phyloP scores from a whole-genome alignment of 2,888 invertebrate genomes.

The Cancer borealis region DNA sequence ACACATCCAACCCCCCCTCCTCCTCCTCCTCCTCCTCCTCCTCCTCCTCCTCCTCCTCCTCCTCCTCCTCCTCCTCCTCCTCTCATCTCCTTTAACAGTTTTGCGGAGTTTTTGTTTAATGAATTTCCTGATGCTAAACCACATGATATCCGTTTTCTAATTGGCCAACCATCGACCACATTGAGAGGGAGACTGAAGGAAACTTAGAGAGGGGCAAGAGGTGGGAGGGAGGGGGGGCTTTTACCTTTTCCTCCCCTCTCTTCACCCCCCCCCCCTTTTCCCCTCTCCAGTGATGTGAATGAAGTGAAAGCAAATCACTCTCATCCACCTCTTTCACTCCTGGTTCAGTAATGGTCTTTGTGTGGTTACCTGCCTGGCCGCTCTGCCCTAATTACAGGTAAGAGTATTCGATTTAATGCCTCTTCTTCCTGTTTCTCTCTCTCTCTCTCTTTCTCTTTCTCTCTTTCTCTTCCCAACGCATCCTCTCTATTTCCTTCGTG shows the following conservation, averaged over 20 bases:
- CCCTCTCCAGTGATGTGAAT: constrained; percentile 17
- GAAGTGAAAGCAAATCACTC: constrained; percentile 24
- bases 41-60: not conserved
- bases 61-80: not conserved
- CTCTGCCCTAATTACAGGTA: constrained; percentile 10
- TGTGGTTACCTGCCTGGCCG: constrained; percentile 13
- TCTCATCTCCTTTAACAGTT: constrained; percentile 1
- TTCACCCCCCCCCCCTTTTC: not conserved
- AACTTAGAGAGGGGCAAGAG: not conserved
- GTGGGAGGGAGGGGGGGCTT: not conserved
- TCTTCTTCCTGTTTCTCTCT: not conserved
- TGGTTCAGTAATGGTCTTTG: not conserved
- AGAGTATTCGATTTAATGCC: constrained; percentile 24
- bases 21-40: not conserved
- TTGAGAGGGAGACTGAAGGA: not conserved
- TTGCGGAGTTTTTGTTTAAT: constrained; percentile 20
- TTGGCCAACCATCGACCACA: not conserved
- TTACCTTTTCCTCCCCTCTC: not conserved
- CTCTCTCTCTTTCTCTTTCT: not conserved
- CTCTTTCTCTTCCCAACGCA: not conserved
- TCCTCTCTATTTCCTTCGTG: not conserved
- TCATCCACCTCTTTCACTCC: constrained; percentile 37
- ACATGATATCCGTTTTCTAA: constrained; percentile 29
- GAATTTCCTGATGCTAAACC: constrained; percentile 37
- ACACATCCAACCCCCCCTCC: not conserved